Evolutionary conservation across 2,888 invertebrate genomes (phyloP).

Genomic region (Oscheius sp.): DNA sequence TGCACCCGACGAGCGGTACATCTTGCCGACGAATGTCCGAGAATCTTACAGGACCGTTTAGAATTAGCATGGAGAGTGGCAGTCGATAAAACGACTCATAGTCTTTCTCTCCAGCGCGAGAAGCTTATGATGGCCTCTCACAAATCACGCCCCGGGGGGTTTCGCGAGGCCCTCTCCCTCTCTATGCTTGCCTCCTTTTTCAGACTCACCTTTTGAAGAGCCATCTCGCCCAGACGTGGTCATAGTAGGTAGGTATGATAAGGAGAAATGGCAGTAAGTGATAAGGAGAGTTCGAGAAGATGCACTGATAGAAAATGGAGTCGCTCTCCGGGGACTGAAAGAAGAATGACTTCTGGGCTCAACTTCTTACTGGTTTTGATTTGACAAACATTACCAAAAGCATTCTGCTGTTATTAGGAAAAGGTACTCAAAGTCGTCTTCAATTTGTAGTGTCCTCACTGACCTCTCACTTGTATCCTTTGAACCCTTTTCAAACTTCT

Average conservation of each 20-base stretch:
- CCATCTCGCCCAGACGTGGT: neutral
- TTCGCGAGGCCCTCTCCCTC: constrained; percentile 7
- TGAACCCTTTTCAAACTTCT: too few species aligned
- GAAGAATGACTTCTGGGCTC: too few species aligned
- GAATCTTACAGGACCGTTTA: neutral
- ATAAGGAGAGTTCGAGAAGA: constrained; percentile 5
- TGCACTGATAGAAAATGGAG: neutral
- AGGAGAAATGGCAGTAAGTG: neutral
- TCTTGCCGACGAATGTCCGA: neutral
- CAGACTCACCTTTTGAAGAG: too few species aligned
- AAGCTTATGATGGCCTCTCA: constrained; percentile 38
- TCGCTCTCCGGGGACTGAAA: neutral
- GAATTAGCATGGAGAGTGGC: constrained; percentile 24
- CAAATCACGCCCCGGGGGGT: constrained; percentile 37
- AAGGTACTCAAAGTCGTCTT: neutral
- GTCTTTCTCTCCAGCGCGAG: constrained; percentile 7
- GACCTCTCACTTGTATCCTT: neutral
- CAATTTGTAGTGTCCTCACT: neutral
- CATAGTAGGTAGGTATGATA: neutral
- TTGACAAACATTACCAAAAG: too few species aligned
- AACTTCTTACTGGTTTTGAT: too few species aligned
- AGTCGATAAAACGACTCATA: constrained; percentile 36
- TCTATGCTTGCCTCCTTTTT: too few species aligned
- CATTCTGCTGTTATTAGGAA: neutral
- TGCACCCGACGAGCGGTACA: constrained; percentile 27